Conservation (phyloP, 1,140 invertebrate species). For the Plectrocnemia conspersa region DNA sequence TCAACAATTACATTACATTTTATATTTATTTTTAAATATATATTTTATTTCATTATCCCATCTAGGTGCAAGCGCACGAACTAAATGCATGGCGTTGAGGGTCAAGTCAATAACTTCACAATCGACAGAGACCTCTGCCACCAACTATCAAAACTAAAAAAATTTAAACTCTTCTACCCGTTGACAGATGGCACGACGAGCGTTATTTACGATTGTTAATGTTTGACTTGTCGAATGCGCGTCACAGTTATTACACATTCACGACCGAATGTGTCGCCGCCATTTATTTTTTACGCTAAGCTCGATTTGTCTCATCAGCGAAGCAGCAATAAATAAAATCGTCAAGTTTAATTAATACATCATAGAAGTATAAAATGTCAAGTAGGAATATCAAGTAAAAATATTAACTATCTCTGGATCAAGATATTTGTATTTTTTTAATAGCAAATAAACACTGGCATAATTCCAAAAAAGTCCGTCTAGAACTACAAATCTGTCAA, state of each 20-base stretch:
- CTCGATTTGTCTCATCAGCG: no score
- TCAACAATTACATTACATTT: no score
- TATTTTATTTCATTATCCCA: constrained; percentile 14
- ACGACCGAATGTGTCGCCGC: constrained; percentile 1
- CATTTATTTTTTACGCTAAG: no score
- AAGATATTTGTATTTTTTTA: no score
- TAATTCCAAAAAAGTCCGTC: no score
- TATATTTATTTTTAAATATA: constrained; percentile 1
- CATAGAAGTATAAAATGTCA: no score
- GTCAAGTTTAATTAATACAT: no score
- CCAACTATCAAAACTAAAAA: constrained; percentile 27
- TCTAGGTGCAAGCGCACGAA: constrained; percentile 25
- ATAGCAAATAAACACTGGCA: no score
- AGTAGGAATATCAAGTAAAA: no score
- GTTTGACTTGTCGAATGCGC: constrained; percentile 22
- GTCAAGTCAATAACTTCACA: constrained; percentile 17
- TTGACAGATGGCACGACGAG: constrained; percentile 32
- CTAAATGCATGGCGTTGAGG: constrained; percentile 25
- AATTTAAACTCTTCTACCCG: constrained; percentile 30
- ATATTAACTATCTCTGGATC: no score
- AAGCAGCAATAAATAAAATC: no score
- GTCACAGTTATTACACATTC: constrained; percentile 10
- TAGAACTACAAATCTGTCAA: no score
- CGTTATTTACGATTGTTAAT: constrained; percentile 28
- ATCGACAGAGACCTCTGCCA: constrained; percentile 29